Conservation (phyloP, 2,888 invertebrate species). For the Julus scanicus region DNA sequence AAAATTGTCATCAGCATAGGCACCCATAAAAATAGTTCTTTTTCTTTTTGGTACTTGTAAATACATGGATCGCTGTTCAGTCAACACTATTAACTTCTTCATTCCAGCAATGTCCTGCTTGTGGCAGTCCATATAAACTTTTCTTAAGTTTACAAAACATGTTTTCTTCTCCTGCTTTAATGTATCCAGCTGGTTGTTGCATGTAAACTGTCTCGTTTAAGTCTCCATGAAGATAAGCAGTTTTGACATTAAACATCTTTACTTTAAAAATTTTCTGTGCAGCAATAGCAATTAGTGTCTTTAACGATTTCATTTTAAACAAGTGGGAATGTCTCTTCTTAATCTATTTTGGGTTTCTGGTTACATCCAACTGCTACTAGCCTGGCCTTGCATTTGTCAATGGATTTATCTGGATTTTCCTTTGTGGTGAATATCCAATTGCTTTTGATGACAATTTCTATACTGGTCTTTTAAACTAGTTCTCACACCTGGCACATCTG, state of each 20-base stretch:
- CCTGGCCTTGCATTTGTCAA: conserved; percentile 57
- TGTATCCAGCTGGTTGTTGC: conserved; percentile 57
- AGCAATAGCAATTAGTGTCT: conserved; percentile 55
- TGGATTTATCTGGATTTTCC: conserved; percentile 57
- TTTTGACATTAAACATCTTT: conserved; percentile 56
- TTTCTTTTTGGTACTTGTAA: conserved; percentile 14
- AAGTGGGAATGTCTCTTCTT: conserved; percentile 57
- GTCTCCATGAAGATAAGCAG: conserved; percentile 57
- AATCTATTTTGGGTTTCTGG: conserved; percentile 56
- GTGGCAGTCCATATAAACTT: conserved; percentile 58
- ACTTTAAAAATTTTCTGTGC: conserved; percentile 41
- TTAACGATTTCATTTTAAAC: conserved; percentile 55
- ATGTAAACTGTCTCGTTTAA: conserved; percentile 57
- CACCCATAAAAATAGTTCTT: conserved; percentile 34
- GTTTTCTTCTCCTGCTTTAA: conserved; percentile 47
- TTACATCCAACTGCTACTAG: conserved; percentile 57
- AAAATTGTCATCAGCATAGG: conserved; percentile 28
- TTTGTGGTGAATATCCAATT: conserved; percentile 59
- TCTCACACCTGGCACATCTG: conserved; percentile 56
- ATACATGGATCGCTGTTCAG: conserved; percentile 21
- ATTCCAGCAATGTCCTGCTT: conserved; percentile 57
- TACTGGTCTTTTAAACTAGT: too few relatives aligned
- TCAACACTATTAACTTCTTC: conserved; percentile 52
- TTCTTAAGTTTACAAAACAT: conserved; percentile 56
- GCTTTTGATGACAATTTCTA: conserved; percentile 54